phyloP scores from a whole-genome alignment of 2,113 vertebrate genomes.

The Menura novaehollandiae region DNA sequence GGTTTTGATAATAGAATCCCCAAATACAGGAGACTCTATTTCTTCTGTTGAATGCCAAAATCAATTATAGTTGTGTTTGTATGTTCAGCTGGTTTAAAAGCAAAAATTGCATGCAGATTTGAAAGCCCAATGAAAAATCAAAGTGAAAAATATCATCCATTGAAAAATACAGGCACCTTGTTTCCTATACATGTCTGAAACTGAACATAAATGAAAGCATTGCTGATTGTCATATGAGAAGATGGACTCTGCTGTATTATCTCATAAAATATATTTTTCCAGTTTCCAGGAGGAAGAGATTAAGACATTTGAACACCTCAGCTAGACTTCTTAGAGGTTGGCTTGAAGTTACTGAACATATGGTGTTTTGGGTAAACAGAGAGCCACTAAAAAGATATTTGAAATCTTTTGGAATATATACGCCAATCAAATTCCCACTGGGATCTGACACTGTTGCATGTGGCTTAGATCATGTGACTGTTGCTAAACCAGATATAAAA shows the following conservation, averaged over 20 bases:
- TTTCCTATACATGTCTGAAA: neutral
- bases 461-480: neutral
- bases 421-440: neutral
- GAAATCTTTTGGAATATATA: slow-evolving; percentile 11
- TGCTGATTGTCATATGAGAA: neutral
- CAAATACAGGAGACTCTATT: neutral
- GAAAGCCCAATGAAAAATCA: neutral
- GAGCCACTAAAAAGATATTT: slow-evolving; percentile 6
- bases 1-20: neutral
- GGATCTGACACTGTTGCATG: neutral
- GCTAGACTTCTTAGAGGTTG: slow-evolving; percentile 10
- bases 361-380: slow-evolving; percentile 21
- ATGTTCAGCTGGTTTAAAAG: neutral
- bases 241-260: neutral
- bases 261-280: neutral
- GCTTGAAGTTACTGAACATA: neutral
- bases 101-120: neutral
- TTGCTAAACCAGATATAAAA: neutral
- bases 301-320: slow-evolving; percentile 35
- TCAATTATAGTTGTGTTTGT: neutral
- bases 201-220: neutral
- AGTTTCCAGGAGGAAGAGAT: neutral
- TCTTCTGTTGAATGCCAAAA: neutral
- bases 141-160: neutral
- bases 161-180: neutral